These are phyloP conservation scores for Laterallus jamaicensis DNA, from an alignment of 2,113 vertebrate species.

Conservation along the genomic window DNA sequence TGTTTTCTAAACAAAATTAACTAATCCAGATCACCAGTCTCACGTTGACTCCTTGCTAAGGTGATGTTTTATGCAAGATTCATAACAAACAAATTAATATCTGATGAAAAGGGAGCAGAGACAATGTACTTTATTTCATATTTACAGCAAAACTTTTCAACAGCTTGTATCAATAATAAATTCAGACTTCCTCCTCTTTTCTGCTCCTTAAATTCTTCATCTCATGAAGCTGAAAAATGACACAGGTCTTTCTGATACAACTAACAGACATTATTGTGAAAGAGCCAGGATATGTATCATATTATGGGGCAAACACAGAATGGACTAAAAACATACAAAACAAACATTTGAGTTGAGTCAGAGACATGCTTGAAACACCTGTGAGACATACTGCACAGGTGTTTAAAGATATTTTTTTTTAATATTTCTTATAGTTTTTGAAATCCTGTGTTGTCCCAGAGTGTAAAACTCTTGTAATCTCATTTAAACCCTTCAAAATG, in stretches of 20 bases:
- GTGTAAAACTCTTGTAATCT: background rate
- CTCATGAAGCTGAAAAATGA: background rate
- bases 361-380: background rate
- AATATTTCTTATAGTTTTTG: background rate
- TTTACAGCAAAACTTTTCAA: background rate
- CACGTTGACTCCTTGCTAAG: background rate
- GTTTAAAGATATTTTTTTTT: background rate
- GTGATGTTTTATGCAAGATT: background rate
- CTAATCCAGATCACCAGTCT: background rate
- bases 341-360: background rate
- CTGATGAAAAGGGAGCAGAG: background rate
- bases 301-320: background rate
- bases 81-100: background rate
- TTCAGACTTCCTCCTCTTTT: background rate
- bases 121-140: background rate
- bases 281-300: accelerated
- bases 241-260: background rate
- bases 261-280: background rate
- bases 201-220: background rate
- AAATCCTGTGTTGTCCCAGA: background rate
- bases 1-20: background rate
- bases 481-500: background rate
- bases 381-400: background rate
- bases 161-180: background rate
- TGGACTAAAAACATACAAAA: background rate